A percentile compares a stretch with the other conserved stretches of the same genome.
Evolutionary conservation across 2,888 invertebrate genomes (phyloP).

Genomic region (Strigamia transsilvanica): DNA sequence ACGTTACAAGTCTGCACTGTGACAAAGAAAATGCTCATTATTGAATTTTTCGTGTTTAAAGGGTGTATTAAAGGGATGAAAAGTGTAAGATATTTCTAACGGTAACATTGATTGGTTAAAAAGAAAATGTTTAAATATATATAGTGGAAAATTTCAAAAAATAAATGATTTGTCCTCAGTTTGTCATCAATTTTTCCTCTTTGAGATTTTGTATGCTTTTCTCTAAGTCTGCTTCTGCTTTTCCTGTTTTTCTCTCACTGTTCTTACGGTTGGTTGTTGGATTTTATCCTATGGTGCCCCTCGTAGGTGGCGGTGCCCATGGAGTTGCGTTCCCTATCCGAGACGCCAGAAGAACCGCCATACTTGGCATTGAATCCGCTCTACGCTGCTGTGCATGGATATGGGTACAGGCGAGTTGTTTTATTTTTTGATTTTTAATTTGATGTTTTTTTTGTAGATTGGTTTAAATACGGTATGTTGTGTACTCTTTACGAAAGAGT

Average conservation of each 20-base stretch:
- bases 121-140: too few species aligned
- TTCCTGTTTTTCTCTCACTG: background rate
- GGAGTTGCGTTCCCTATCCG: conserved; percentile 21
- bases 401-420: conserved; percentile 22
- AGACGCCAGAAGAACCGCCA: conserved; percentile 20
- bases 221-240: conserved; percentile 19
- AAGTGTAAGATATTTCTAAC: too few species aligned
- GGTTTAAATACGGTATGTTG: too few species aligned
- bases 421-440: conserved; percentile 8
- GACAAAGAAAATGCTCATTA: too few species aligned
- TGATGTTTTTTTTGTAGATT: background rate
- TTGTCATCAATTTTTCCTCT: conserved; percentile 2
- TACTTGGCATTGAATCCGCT: conserved; percentile 13
- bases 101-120: too few species aligned
- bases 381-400: conserved; percentile 16
- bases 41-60: too few species aligned
- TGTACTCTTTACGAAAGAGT: too few species aligned
- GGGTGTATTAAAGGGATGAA: too few species aligned
- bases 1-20: too few species aligned
- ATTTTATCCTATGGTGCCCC: conserved; percentile 15
- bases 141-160: background rate
- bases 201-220: background rate
- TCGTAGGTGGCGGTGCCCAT: conserved; percentile 4
- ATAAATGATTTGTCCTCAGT: conserved; percentile 14
- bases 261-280: background rate